Evolutionary conservation across 2,113 vertebrate genomes (phyloP).

Genomic region (Orycteropus afer): DNA sequence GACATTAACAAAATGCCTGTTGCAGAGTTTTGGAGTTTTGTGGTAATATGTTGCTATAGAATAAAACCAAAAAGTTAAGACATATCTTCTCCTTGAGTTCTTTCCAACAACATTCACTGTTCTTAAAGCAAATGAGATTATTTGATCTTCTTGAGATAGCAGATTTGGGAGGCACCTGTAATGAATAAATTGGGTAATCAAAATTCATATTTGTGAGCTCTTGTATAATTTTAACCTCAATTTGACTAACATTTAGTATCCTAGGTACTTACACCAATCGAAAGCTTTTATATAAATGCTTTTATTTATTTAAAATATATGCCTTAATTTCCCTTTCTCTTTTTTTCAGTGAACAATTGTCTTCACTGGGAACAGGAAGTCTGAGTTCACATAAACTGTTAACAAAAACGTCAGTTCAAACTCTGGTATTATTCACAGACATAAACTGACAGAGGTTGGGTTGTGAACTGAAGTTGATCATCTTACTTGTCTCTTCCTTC

Average conservation of each 20-base stretch:
- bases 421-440: neutral
- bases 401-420: neutral
- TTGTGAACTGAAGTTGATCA: no score
- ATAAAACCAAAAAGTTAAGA: neutral
- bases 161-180: no score
- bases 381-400: neutral
- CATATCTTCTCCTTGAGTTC: neutral
- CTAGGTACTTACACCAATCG: no score
- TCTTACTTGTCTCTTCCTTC: neutral
- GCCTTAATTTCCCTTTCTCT: neutral
- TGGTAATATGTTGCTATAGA: no score
- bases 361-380: neutral
- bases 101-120: neutral
- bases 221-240: neutral
- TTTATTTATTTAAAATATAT: neutral
- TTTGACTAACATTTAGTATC: neutral
- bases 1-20: neutral
- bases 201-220: neutral
- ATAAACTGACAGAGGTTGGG: neutral
- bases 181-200: rapidly evolving
- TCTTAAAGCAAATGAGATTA: neutral
- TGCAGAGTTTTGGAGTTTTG: neutral
- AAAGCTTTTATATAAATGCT: neutral
- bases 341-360: neutral
- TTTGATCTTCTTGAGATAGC: rapidly evolving